Base-by-base conservation (phyloP, 2,113 vertebrate species). In the Periophthalmodon schlosseri region DNA sequence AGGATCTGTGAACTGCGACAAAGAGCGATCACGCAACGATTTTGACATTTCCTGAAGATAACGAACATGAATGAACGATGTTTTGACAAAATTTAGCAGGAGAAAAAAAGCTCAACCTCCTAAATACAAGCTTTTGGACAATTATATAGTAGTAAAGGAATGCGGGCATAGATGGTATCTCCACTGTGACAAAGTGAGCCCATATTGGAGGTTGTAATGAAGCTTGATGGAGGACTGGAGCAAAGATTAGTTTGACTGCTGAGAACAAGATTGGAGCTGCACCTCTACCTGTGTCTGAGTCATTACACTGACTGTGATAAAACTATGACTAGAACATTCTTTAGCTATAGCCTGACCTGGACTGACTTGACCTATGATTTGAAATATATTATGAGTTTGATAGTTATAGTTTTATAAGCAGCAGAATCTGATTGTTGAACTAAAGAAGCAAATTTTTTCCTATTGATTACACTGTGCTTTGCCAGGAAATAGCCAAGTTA, bases 281-380 rank as follows among this genome's bases (percentile, higher is more conserved):
- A 81, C 73, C 81, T 81, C 79, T 75, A 79, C 50, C 56, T 15
- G n/a, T 73, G 68, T 74, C 56, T 54, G 63, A 57, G 78, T 82
- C 78, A 36, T 63, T 72, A 50, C 58, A 64, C 15, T 66, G 33
- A 71, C 36, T 21, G 20, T 57, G 28, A 28, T 69, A 76, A 50
- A 11, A 57, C 72, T 77, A 60, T 36, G 69, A 44, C 21, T 56
- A 66, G 15, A 28, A 28, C 28, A 28, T 66, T 72, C 70, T 49
- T 5, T 12, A 64, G 70, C 21, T 47, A 23, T 12, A 9, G 0
- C 46, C 66, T 61, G 58, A 61, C 24, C 58, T 61, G 5, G 7
- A 61, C 24, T 34, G 58, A 61, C 2, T 14, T 24, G 24, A 28
- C 24, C 23, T n/a, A 18, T 7, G 18, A 20, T 54, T n/a, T 54